These are phyloP conservation scores for Phrixothrix hirtus DNA, from an alignment of 2,888 invertebrate species.

Conservation along the genomic window DNA sequence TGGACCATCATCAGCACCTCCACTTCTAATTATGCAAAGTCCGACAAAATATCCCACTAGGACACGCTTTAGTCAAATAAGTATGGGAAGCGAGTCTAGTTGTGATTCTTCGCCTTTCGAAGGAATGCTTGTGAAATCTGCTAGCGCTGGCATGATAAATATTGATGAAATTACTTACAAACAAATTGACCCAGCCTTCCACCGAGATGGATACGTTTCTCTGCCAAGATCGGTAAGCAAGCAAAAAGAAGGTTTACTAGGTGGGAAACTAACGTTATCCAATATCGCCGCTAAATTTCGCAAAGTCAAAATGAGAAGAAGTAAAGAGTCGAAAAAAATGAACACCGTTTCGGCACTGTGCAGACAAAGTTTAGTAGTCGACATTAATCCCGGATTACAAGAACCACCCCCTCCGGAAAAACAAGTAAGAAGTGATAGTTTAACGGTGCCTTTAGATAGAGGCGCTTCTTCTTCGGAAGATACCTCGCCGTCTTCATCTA, in stretches of 20 bases:
- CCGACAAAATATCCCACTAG: conserved; percentile 42
- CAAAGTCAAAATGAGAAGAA: conserved; percentile 59
- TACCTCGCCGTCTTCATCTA: conserved; percentile 39
- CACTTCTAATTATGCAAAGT: conserved; percentile 7
- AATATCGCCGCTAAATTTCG: conserved; percentile 65
- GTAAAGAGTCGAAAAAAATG: conserved; percentile 49
- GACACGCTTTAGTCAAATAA: conserved; percentile 61
- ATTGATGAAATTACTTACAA: conserved; percentile 65
- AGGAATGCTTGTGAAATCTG: conserved; percentile 67
- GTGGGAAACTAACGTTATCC: conserved; percentile 58
- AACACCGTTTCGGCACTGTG: conserved; percentile 73
- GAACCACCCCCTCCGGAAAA: conserved; percentile 27
- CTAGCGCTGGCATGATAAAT: conserved; percentile 79
- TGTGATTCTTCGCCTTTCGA: conserved; percentile 51
- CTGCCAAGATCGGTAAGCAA: conserved; percentile 55
- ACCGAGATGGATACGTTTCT: conserved; percentile 59
- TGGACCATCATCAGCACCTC: conserved; percentile 32
- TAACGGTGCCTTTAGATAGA: conserved; percentile 37
- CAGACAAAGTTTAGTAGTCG: conserved; percentile 74
- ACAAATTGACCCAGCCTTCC: conserved; percentile 57
- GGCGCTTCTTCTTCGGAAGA: conserved; percentile 39
- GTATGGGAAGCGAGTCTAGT: conserved; percentile 65
- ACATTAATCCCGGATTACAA: conserved; percentile 50
- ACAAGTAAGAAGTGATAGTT: conserved; percentile 28
- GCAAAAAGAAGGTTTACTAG: conserved; percentile 48